A percentile compares a stretch with the other conserved stretches of the same genome.
Conservation (phyloP, 2,888 invertebrate genomes). For the Ditylenchus weischeri region DNA sequence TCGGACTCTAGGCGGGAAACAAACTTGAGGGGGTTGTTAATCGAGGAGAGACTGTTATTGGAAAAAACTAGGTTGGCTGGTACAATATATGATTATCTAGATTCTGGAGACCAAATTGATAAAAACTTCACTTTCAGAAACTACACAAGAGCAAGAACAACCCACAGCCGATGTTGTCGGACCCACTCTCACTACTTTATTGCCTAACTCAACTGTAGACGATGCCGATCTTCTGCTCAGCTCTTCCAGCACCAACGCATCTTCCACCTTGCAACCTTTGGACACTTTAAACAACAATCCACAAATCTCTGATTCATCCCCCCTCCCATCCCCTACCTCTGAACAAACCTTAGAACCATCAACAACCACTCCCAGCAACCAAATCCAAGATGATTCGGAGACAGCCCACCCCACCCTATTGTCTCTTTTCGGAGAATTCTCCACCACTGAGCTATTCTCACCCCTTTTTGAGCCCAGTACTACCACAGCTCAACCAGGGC, state of each 20-base stretch:
- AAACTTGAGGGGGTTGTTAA: too few species aligned
- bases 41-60: too few species aligned
- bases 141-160: too few species aligned
- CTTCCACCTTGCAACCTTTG: background rate
- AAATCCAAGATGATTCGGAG: background rate
- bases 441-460: background rate
- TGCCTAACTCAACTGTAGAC: too few species aligned
- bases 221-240: too few species aligned
- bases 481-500: background rate
- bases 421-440: constrained; percentile 6
- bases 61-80: too few species aligned
- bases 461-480: background rate
- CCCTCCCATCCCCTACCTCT: background rate
- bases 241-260: background rate
- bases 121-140: too few species aligned
- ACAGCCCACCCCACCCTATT: background rate
- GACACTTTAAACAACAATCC: background rate
- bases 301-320: background rate
- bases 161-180: too few species aligned
- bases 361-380: background rate
- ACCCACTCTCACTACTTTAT: too few species aligned
- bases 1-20: too few species aligned
- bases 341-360: background rate
- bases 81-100: too few species aligned
- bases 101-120: too few species aligned